Base-by-base conservation (phyloP, 2,113 vertebrate genomes). In the Syrmaticus mikado region DNA sequence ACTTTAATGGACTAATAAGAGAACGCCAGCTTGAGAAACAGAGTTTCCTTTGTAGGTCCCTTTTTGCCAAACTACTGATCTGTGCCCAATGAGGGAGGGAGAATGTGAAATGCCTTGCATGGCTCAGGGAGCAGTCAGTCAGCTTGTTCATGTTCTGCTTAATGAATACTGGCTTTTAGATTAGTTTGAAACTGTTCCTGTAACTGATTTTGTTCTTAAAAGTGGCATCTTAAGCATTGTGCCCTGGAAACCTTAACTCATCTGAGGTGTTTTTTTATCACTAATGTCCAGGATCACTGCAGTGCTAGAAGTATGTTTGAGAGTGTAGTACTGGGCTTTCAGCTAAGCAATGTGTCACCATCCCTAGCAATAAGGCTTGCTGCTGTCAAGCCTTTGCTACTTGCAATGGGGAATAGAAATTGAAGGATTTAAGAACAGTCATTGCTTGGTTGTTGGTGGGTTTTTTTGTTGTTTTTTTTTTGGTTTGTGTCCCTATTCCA, bases 101-200 rank as follows among this genome's bases (percentile, higher is more conserved):
- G 45, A 38, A 13, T 2, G 15, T 46, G 61, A 68, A 48, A 79
- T 30, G 57, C 65, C 36, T 72, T 84, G 78, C 61, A 5, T 41
- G 83, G 86, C 85, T 85, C 75, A 64, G 84, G 64, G 82, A 89
- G 74, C 86, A 81, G 38, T 72, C 90, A 81, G 74, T 48, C 78
- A n/a, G 70, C 61, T 73, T 4, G 0, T 38, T 68, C 1, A 9
- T 43, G 62, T 84, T 38, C 79, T 86, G 92, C 80, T 85, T 43
- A 61, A 66, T 38, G 12, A 86, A 34, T 53, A 25, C 45, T 45
- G 79, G 41, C 85, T 77, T 92, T 71, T 85, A 94, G 78, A 45
- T 32, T 61, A 80, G 46, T 40, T 85, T 61, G 19, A 46, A 91
- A 73, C 78, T 92, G 50, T 77, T 89, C 62, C 34, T 46, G 6